Conservation (phyloP, 2,113 vertebrate genomes). For the Gavialis gangeticus region DNA sequence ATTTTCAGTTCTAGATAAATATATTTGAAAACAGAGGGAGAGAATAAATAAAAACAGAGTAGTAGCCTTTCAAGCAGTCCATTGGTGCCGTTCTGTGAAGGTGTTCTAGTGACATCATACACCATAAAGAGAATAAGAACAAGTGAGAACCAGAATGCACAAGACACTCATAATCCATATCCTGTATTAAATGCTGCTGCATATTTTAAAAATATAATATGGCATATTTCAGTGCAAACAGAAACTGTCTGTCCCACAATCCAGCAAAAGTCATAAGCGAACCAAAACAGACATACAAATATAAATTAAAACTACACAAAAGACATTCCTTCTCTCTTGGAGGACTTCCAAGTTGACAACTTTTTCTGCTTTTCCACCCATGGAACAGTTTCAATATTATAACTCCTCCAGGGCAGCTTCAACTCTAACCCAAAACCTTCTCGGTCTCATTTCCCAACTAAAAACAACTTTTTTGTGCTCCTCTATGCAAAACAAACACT, state of each 20-base stretch:
- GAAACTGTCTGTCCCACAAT: not conserved
- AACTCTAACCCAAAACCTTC: not conserved
- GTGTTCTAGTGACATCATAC: conserved; percentile 19
- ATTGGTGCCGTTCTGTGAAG: conserved; percentile 53
- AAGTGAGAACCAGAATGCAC: not conserved
- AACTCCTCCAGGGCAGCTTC: not conserved
- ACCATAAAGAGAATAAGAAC: not conserved
- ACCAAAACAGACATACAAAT: not conserved
- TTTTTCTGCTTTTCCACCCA: not conserved
- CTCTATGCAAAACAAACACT: not conserved
- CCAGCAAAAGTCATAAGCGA: not conserved
- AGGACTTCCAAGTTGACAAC: conserved; percentile 1
- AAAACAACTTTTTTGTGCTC: too few species aligned
- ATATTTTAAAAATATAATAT: not conserved
- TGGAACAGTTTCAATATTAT: not conserved
- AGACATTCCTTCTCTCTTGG: not conserved
- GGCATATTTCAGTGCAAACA: not conserved
- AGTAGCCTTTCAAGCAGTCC: conserved; percentile 49
- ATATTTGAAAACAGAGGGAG: conserved; percentile 67
- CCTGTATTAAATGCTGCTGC: not conserved
- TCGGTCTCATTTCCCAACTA: not conserved
- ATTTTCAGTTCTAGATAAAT: conserved; percentile 57
- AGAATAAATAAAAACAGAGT: conserved; percentile 69
- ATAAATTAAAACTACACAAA: not conserved
- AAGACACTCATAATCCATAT: conserved; percentile 9